phyloP scores from a whole-genome alignment of 2,113 vertebrate species.

The Turnix velox region DNA sequence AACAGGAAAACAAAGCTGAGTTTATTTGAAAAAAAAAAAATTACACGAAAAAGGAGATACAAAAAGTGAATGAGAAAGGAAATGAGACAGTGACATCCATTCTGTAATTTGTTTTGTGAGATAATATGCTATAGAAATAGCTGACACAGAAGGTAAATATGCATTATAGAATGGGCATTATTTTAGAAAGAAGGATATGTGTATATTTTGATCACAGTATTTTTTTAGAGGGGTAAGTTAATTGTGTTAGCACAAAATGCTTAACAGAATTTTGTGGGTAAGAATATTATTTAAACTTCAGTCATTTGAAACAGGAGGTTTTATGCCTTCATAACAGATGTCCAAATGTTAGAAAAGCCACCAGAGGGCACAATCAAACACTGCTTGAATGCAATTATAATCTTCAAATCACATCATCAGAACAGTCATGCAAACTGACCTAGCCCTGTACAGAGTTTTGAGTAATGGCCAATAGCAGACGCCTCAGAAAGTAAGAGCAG shows the following conservation, averaged over 20 bases:
- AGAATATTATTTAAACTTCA: not conserved
- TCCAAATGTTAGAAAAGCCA: not conserved
- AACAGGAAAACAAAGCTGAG: not conserved
- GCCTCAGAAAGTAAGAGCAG: not conserved
- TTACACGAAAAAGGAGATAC: not conserved
- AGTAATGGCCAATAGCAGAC: not conserved
- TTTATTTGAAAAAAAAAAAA: not conserved
- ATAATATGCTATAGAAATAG: not conserved
- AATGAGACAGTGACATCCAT: not conserved
- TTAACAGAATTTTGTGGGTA: not conserved
- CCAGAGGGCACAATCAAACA: slow-evolving; percentile 46
- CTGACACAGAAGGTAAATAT: not conserved
- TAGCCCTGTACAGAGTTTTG: not conserved
- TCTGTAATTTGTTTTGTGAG: not conserved
- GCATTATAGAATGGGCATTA: not conserved
- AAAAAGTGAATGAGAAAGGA: not conserved
- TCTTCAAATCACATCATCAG: rapidly evolving
- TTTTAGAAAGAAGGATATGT: not conserved
- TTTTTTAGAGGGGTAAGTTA: not conserved
- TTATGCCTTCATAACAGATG: not conserved
- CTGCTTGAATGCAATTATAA: not conserved
- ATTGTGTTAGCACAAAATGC: not conserved
- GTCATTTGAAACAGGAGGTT: not conserved
- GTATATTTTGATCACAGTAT: not conserved
- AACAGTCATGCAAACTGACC: not conserved